Percentiles rank a stretch among this genome's conserved stretches.
phyloP scores from a whole-genome alignment of 1,140 invertebrate genomes.

The Halictus rubicundus region DNA sequence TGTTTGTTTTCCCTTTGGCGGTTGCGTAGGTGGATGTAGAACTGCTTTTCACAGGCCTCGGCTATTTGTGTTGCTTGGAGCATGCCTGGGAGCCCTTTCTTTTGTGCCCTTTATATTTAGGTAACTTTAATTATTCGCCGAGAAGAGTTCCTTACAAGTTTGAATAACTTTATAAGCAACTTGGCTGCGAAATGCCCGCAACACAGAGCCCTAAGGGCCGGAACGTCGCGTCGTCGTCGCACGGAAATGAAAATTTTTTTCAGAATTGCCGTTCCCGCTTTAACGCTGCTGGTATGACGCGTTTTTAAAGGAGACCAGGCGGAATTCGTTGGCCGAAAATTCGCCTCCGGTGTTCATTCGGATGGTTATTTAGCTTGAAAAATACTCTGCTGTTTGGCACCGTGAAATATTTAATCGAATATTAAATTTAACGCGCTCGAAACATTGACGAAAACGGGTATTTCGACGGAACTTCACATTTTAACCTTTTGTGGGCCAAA shows the following conservation, averaged over 20 bases:
- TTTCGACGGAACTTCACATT: no score
- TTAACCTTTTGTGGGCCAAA: no score
- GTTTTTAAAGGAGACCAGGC: conserved; percentile 18
- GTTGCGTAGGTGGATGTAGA: no score
- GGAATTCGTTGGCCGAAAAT: not conserved
- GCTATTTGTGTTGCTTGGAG: conserved; percentile 41
- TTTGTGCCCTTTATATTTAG: conserved; percentile 64
- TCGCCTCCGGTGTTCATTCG: no score
- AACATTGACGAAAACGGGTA: no score
- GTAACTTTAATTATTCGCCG: conserved; percentile 66
- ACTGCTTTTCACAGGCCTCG: not conserved
- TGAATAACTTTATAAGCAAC: conserved; percentile 66
- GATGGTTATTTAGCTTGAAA: no score
- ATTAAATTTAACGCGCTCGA: no score
- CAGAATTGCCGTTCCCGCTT: conserved; percentile 42
- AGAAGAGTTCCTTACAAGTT: conserved; percentile 63
- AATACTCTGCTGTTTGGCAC: no score
- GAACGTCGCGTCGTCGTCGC: not conserved
- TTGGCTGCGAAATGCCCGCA: conserved; percentile 53
- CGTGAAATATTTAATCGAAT: no score
- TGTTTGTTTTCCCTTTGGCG: conserved; percentile 7
- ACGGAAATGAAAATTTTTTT: conserved; percentile 60
- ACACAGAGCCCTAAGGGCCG: conserved; percentile 49
- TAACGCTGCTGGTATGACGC: conserved; percentile 32
- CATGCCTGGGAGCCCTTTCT: conserved; percentile 49